Evolutionary conservation across 2,888 invertebrate genomes (phyloP).

Genomic region (Myopa tessellatipennis): DNA sequence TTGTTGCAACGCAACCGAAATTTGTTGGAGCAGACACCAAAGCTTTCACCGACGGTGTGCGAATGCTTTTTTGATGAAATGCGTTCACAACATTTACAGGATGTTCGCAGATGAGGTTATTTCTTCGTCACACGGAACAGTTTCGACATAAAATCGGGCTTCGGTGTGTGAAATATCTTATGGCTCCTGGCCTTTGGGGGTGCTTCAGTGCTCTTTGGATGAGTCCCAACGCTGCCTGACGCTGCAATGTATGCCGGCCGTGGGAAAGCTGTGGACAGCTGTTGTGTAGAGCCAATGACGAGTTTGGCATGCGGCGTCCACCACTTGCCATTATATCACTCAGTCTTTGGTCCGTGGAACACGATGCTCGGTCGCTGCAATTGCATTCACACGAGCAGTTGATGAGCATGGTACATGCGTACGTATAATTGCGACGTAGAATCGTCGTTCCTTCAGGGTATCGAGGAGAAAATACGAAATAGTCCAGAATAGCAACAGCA

Average conservation of each 20-base stretch:
- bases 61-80: conserved; percentile 18
- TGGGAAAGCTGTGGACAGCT: conserved; percentile 64
- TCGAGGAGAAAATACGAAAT: not conserved
- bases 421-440: not conserved
- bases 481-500: not conserved
- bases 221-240: conserved; percentile 39
- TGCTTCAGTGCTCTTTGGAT: conserved; percentile 41
- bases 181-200: conserved; percentile 50
- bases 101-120: conserved; percentile 63
- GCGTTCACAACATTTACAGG: conserved; percentile 50
- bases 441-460: not conserved
- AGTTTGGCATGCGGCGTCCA: conserved; percentile 58
- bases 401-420: conserved; percentile 60
- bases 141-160: conserved; percentile 62
- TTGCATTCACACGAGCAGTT: conserved; percentile 66
- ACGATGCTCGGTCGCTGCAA: conserved; percentile 60
- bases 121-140: conserved; percentile 67
- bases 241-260: conserved; percentile 25
- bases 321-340: conserved; percentile 62
- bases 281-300: conserved; percentile 62
- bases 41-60: not conserved
- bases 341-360: conserved; percentile 49
- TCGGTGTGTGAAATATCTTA: conserved; percentile 52
- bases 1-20: conserved; percentile 48
- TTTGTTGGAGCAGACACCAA: conserved; percentile 35